Evolutionary conservation across 2,888 invertebrate genomes (phyloP), one percentile per base, ranked within the genome.

Genomic region (Tetragonisca angustula): DNA sequence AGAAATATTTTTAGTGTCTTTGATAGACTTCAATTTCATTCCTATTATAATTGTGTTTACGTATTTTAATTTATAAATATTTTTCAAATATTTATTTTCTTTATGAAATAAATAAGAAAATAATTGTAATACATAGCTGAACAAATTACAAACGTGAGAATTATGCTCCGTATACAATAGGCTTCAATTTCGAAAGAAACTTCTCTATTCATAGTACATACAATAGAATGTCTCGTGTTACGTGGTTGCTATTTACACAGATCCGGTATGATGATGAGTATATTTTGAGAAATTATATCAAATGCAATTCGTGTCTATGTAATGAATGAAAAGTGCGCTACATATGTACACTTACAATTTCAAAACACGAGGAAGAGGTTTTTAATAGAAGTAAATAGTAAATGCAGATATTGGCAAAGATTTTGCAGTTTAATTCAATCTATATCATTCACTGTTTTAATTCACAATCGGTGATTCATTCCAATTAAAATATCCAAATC

Each of bases 211-310:
- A n/a, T 56, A 36, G 49, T 21, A 21, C n/a, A 65, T n/a, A 83
- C 77, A 77, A 78, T 80, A 65, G 77, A 61, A 15, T 59, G 67
- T 74, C 70, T 83, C 82, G 50, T 49, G 59, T 82, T 79, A 73
- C 82, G 27, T 49, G 43, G n/a, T 4, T 9, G 36, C 52, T 54
- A 61, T 75, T 79, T 67, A 49, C 74, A 59, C 67, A 65, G 43
- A 76, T 72, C 71, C 70, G 76, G 76, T 67, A 79, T 69, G 36
- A 50, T 61, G 54, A 77, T 68, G 49, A 52, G 61, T 50, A 64
- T 50, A 69, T 70, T 62, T 72, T 24, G 73, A 52, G 61, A 73
- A 67, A 67, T 65, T 78, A 27, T 65, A 54, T 65, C 32, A 67
- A 73, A 49, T n/a, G 49, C 21, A 50, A n/a, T 61, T 27, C n/a